Base-by-base conservation (phyloP, 2,797 vertebrate species). In the Pseudopleuronectes americanus region DNA sequence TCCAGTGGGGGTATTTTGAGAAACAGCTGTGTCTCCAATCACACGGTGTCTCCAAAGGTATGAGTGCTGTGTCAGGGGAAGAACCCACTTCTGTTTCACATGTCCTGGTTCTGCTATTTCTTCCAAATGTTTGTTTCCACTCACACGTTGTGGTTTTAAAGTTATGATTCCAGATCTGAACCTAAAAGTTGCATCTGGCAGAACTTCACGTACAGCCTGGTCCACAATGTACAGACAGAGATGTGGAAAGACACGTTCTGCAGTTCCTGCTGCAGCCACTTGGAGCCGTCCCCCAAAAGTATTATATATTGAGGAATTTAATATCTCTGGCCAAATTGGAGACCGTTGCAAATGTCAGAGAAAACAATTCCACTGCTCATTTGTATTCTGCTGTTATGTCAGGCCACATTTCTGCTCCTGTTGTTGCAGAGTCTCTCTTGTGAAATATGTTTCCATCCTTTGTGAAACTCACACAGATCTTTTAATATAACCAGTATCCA, bases 1-100 rank as follows among this genome's bases (percentile, higher is more conserved):
- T 80, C 89, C 85, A 74, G 66, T 56, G 31, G 64, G 82, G 80
- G 87, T 90, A 92, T 93, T 93, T 92, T 91, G 81, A 90, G 90
- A 85, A 89, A 84, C 84, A 90, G 87, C 89, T 86, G 86, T 84
- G 85, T 53, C 76, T 89, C 41, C 41, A 33, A 9, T 33, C 31
- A 33, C 31, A 33, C 84, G 74, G 70, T 76, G 84, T 88, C 86
- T 88, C 68, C 58, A 76, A 85, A 84, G 78, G 77, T 85, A 79
- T 74, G 76, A 89, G 79, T 61, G 28, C 73, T 69, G 80, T 64
- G 75, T 84, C 79, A 86, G 17, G 86, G 53, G 57, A 84, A 76
- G 74, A 73, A 54, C 69, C 68, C 56, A 74, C 70, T 80, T 70
- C 62, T 55, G 55, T 77, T 86, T 85, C 74, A 79, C 43, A 21